Evolutionary conservation across 2,888 invertebrate species (phyloP).

Genomic region (Epinotia brunnichana): DNA sequence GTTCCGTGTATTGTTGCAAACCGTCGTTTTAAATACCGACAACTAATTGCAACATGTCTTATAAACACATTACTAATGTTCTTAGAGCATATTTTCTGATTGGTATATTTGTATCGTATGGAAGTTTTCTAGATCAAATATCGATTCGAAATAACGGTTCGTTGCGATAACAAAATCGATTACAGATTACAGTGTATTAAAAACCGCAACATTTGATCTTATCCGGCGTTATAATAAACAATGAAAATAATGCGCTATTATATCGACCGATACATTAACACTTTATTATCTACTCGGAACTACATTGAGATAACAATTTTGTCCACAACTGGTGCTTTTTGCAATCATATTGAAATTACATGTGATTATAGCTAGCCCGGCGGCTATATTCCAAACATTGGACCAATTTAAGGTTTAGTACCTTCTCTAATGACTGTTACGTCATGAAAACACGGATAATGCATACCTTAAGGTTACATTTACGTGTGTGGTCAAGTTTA

Average conservation of each 20-base stretch:
- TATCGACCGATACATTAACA: slow-evolving; percentile 40
- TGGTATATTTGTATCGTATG: background rate
- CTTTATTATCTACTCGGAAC: slow-evolving; percentile 12
- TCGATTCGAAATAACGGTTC: slow-evolving; percentile 19
- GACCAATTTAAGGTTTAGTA: slow-evolving; percentile 18
- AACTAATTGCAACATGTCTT: slow-evolving; percentile 19
- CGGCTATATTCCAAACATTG: slow-evolving; percentile 25
- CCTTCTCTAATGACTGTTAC: slow-evolving; percentile 33
- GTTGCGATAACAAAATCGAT: slow-evolving; percentile 9
- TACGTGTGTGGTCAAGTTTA: slow-evolving; percentile 39
- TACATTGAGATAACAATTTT: slow-evolving; percentile 34
- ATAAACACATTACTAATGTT: slow-evolving; percentile 13
- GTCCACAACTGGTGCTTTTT: slow-evolving; percentile 14
- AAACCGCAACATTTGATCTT: slow-evolving; percentile 25
- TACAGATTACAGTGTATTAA: slow-evolving; percentile 14
- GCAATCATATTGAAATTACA: slow-evolving; percentile 28
- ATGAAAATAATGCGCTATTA: slow-evolving; percentile 30
- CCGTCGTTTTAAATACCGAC: slow-evolving; percentile 19
- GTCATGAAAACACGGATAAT: slow-evolving; percentile 14
- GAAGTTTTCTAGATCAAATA: slow-evolving; percentile 12
- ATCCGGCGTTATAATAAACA: slow-evolving; percentile 2
- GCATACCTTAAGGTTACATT: slow-evolving; percentile 21
- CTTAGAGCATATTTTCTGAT: slow-evolving; percentile 12
- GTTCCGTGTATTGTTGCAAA: slow-evolving; percentile 44
- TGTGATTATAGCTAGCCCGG: slow-evolving; percentile 22